These are phyloP conservation scores for Heliconius hortense DNA, from an alignment of 2,888 invertebrate species.

Conservation along the genomic window DNA sequence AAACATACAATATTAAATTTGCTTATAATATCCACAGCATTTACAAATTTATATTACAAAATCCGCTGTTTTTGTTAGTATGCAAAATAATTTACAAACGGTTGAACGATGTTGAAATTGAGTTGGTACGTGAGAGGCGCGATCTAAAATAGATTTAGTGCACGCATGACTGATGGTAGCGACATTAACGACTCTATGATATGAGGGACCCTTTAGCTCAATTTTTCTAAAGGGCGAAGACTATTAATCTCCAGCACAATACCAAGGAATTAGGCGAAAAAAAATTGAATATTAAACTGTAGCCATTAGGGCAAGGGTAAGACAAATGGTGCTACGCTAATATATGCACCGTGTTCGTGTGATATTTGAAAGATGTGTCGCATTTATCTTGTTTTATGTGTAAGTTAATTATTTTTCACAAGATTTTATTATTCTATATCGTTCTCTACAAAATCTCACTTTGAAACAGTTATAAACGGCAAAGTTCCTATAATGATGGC, in stretches of 20 bases:
- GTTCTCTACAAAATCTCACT: background rate
- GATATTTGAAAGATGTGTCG: slow-evolving; percentile 36
- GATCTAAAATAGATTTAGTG: slow-evolving; percentile 61
- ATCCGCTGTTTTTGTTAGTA: slow-evolving; percentile 17
- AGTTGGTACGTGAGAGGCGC: slow-evolving; percentile 42
- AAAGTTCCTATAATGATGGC: too few relatives aligned
- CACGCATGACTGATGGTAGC: slow-evolving; percentile 69
- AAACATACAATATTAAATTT: background rate
- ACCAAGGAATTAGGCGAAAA: slow-evolving; percentile 61
- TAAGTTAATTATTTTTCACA: background rate
- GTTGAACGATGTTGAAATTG: slow-evolving; percentile 49
- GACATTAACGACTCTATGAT: slow-evolving; percentile 71
- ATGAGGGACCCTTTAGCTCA: slow-evolving; percentile 62
- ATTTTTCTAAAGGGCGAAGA: slow-evolving; percentile 69
- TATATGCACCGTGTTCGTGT: slow-evolving; percentile 38
- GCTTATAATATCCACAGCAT: background rate
- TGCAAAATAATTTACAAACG: slow-evolving; percentile 36
- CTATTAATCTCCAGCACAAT: slow-evolving; percentile 63
- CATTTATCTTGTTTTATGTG: slow-evolving; percentile 22
- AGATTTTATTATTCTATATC: background rate
- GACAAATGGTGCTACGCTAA: slow-evolving; percentile 49
- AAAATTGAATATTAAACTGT: slow-evolving; percentile 62
- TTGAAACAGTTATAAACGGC: background rate
- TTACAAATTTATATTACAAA: background rate
- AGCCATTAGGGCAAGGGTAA: slow-evolving; percentile 52